Conservation (phyloP, 2,113 vertebrate genomes). For the Mellivora capensis region DNA sequence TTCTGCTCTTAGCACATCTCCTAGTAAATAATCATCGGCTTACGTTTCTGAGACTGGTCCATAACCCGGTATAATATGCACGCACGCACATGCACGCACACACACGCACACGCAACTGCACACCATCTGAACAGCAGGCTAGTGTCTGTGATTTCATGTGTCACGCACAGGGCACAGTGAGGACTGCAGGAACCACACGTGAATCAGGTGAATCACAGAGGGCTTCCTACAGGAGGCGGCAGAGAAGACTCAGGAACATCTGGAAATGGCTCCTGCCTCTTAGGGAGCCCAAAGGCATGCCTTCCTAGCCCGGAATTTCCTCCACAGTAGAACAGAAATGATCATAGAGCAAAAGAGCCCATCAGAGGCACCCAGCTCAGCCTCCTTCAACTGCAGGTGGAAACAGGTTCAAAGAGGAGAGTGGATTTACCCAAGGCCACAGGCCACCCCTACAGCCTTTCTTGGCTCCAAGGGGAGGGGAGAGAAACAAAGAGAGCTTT, state of each 20-base stretch:
- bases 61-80: neutral
- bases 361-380: neutral
- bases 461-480: neutral
- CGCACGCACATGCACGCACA: no score
- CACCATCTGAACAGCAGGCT: neutral
- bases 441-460: neutral
- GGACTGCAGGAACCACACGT: neutral
- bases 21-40: neutral
- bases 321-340: neutral
- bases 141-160: neutral
- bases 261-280: neutral
- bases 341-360: neutral
- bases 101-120: neutral
- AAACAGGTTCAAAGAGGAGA: neutral
- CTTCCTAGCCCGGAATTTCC: neutral
- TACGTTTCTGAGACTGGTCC: neutral
- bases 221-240: neutral
- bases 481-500: neutral
- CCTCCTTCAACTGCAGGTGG: neutral
- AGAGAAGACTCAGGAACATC: neutral
- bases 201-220: neutral
- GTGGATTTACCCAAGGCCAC: neutral
- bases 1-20: neutral
- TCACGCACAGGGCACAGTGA: neutral
- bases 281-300: neutral